These are phyloP conservation scores for Campylomormyrus numenius DNA, from an alignment of 2,113 vertebrate species.

Conservation along the genomic window DNA sequence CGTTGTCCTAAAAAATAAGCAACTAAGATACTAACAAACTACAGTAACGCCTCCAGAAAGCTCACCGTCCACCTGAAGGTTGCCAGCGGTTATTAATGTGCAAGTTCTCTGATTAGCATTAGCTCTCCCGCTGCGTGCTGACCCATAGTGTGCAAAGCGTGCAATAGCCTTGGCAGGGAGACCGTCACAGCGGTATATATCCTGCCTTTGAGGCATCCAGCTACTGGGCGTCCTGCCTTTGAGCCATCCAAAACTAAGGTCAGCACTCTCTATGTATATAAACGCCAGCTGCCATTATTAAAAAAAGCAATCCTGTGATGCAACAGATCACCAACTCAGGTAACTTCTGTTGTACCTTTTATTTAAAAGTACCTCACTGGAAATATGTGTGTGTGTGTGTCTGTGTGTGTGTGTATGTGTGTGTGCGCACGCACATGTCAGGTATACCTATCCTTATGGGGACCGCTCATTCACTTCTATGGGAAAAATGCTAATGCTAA, in stretches of 20 bases:
- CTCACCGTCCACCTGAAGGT: neutral
- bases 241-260: neutral
- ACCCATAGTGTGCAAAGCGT: neutral
- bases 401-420: too few relatives aligned
- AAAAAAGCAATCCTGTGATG: neutral
- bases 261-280: neutral
- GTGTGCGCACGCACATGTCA: too few relatives aligned
- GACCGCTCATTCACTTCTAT: too few relatives aligned
- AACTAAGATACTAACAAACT: neutral
- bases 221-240: slow-evolving; percentile 2
- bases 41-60: neutral
- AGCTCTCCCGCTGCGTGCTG: neutral
- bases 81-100: neutral
- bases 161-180: slow-evolving; percentile 1
- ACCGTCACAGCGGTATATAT: neutral
- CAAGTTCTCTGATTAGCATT: neutral
- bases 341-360: neutral
- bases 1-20: neutral
- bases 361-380: neutral
- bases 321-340: neutral
- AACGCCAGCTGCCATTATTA: slow-evolving; percentile 1
- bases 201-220: neutral
- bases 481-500: too few relatives aligned
- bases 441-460: too few relatives aligned
- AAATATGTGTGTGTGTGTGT: neutral